Percentiles rank a stretch among this genome's conserved stretches.
These are phyloP conservation scores for Pogonocherus hispidulus DNA, from an alignment of 2,888 invertebrate species.

Conservation along the genomic window DNA sequence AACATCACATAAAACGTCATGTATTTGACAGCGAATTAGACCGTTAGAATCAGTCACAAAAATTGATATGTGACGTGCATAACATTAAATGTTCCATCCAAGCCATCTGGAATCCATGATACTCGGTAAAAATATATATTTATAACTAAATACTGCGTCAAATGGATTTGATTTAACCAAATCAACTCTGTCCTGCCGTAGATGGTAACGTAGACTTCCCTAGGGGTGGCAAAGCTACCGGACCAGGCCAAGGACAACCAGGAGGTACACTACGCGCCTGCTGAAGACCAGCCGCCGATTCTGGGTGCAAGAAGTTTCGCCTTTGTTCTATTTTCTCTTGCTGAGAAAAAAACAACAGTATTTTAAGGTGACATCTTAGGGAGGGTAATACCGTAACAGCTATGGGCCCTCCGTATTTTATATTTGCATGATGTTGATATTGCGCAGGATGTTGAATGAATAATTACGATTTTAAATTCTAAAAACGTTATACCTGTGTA, in stretches of 20 bases:
- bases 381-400: no score
- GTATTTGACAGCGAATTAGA: neutral
- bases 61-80: neutral
- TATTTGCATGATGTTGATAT: no score
- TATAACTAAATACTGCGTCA: conserved; percentile 52
- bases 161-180: conserved; percentile 49
- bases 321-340: conserved; percentile 87
- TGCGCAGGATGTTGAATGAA: no score
- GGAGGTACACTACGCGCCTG: conserved; percentile 70
- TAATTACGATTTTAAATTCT: no score
- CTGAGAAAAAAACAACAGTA: conserved; percentile 65
- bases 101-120: conserved; percentile 51
- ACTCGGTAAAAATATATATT: conserved; percentile 55
- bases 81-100: neutral
- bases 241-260: conserved; percentile 86
- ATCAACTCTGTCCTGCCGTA: conserved; percentile 65
- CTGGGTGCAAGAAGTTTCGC: conserved; percentile 89
- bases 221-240: conserved; percentile 78
- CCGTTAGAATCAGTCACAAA: neutral
- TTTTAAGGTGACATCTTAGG: neutral
- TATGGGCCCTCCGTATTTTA: no score
- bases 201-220: conserved; percentile 50
- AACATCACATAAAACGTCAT: no score
- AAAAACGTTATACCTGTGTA: no score
- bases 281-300: conserved; percentile 79